Evolutionary conservation across 2,888 invertebrate species (phyloP), one percentile per base, ranked within the genome.

Genomic region (Drosophila borealis): DNA sequence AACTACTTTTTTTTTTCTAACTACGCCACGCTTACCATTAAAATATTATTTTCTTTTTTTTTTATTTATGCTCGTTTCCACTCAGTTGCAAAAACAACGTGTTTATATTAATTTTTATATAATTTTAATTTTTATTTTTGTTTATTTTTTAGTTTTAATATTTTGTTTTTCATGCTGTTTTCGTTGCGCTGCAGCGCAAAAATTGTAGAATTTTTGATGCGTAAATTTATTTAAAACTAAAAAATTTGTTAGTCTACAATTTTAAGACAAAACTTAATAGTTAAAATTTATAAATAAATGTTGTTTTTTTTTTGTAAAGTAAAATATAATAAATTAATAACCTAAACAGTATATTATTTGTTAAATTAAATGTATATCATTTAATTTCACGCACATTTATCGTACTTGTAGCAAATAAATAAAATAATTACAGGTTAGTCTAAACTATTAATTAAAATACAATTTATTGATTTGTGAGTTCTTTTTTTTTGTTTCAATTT

Each of bases 251-350:
- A 84, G 88, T 87, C 86, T 88, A 82, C 48, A 56, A 49, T 61
- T 63, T 68, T 2, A 37, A 13, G 45, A 57, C 9, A 41, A 42
- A 45, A 54, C 64, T 85, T 85, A 81, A 17, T 55, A 29, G 29
- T 39, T 19, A 14, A 48, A 59, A 21, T 67, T 67, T 78, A 71
- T 78, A 88, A 82, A 88, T 84, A 71, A 60, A 14, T 11, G 54
- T 53, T 42, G 19, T 29, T 41, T 17, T 29, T 60, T 51, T 46
- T 41, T 50, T 42, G 29, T 29, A 29, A 54, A 42, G 25, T 64
- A 65, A 70, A 68, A 61, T 65, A 67, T 67, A 73, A 87, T 89
- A 83, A 87, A 89, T 83, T 87, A 84, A 84, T 84, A 84, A 25
- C 66, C 67, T 78, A 82, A 53, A 55, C 50, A 59, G 62, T 61